These are phyloP conservation scores for Agriopis marginaria DNA, from an alignment of 2,888 invertebrate genomes.

Conservation along the genomic window DNA sequence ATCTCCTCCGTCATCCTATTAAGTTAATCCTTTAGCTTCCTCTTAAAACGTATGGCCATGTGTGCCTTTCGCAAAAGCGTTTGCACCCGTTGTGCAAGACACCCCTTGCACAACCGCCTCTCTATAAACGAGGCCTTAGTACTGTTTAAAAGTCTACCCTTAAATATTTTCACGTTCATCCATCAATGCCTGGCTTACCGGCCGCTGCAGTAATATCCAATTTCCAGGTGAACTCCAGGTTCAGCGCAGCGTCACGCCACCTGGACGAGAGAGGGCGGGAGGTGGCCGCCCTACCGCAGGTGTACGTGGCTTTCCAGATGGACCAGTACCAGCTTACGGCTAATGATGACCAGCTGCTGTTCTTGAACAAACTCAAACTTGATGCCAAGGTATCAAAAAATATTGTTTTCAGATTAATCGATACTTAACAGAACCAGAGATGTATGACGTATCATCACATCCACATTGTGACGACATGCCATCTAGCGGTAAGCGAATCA, in stretches of 20 bases:
- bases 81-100: too few species aligned
- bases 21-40: too few species aligned
- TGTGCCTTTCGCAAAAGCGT: too few species aligned
- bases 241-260: constrained; percentile 79
- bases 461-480: too few species aligned
- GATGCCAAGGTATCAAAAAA: constrained; percentile 87
- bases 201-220: neutral
- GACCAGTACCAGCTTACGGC: constrained; percentile 88
- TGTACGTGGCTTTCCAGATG: constrained; percentile 88
- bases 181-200: neutral
- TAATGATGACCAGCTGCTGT: constrained; percentile 81
- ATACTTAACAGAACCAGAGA: too few species aligned
- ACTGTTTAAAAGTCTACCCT: neutral
- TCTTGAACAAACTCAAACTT: constrained; percentile 82
- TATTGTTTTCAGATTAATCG: too few species aligned
- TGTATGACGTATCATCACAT: too few species aligned
- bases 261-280: constrained; percentile 55
- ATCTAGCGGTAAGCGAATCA: too few species aligned
- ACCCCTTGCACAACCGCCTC: too few species aligned
- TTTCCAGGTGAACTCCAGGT: constrained; percentile 85
- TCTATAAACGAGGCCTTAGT: too few species aligned
- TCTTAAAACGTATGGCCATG: too few species aligned
- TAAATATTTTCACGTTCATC: neutral
- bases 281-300: constrained; percentile 77
- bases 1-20: too few species aligned